Evolutionary conservation across 1,140 invertebrate genomes (phyloP).

Genomic region (Cherax destructor): DNA sequence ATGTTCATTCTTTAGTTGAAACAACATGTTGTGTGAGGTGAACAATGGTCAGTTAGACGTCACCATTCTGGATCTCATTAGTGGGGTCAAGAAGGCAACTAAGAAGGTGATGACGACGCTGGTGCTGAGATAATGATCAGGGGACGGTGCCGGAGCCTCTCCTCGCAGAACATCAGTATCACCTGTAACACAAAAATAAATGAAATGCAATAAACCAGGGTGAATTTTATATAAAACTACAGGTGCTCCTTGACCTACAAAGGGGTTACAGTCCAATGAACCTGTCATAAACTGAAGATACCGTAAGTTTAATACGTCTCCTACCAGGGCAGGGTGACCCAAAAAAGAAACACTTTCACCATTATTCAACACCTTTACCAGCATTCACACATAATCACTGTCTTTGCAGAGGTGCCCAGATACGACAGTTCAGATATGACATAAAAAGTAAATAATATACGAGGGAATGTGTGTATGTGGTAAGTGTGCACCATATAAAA

Average conservation of each 20-base stretch:
- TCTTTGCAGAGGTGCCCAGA: no score
- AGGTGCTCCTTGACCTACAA: neutral
- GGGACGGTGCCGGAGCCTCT: constrained; percentile 8
- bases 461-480: no score
- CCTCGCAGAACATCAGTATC: constrained; percentile 62
- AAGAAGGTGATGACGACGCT: constrained; percentile 41
- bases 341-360: no score
- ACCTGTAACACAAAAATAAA: constrained; percentile 9
- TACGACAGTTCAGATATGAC: no score
- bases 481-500: no score
- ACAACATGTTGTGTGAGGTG: neutral
- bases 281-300: no score
- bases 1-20: neutral
- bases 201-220: neutral
- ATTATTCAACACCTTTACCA: no score
- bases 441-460: no score
- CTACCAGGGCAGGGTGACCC: no score
- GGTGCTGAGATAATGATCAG: neutral
- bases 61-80: constrained; percentile 39
- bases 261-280: no score
- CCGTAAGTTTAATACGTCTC: no score
- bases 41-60: neutral
- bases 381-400: no score
- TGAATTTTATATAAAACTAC: neutral
- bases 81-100: constrained; percentile 39